Percentiles rank a stretch among this genome's conserved stretches.
Evolutionary conservation across 2,113 vertebrate genomes (phyloP).

Genomic region (Sardina pilchardus): DNA sequence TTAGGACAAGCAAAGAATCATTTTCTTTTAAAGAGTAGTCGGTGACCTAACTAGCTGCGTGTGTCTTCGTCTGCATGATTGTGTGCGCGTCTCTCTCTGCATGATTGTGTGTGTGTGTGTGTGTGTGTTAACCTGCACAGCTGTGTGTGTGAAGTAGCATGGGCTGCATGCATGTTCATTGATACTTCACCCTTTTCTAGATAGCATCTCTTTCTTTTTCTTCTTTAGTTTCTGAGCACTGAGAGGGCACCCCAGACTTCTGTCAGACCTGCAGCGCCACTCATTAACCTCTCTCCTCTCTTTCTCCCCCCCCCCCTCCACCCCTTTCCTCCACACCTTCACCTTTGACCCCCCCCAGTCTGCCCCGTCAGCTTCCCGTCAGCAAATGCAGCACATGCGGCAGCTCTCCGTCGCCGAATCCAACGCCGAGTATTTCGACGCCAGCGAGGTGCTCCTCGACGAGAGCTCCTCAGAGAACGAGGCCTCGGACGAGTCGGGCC

Average conservation of each 20-base stretch:
- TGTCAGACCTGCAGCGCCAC: neutral
- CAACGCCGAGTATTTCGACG: conserved; percentile 87
- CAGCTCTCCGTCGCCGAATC: conserved; percentile 83
- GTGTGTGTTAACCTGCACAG: neutral
- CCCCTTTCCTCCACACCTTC: conserved; percentile 61
- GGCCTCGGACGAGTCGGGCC: conserved; percentile 82
- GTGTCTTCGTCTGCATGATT: neutral
- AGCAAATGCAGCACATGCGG: conserved; percentile 56
- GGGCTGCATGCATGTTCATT: neutral
- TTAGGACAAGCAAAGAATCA: neutral
- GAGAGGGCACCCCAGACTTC: neutral
- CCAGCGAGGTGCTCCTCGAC: conserved; percentile 82
- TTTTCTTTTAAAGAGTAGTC: neutral
- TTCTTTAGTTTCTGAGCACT: conserved; percentile 8
- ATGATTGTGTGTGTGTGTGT: neutral
- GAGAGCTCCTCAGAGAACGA: conserved; percentile 87
- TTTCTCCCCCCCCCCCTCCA: conserved; percentile 26
- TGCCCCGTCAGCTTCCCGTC: conserved; percentile 66
- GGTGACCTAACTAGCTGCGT: neutral
- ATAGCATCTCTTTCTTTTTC: neutral
- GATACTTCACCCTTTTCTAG: neutral
- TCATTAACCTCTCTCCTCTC: neutral
- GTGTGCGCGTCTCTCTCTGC: neutral
- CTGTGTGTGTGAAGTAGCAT: neutral
- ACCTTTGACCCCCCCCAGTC: conserved; percentile 45